Evolutionary conservation across 1,140 invertebrate species (phyloP), one percentile per base, ranked within the genome.

Genomic region (Drosophila subobscura): DNA sequence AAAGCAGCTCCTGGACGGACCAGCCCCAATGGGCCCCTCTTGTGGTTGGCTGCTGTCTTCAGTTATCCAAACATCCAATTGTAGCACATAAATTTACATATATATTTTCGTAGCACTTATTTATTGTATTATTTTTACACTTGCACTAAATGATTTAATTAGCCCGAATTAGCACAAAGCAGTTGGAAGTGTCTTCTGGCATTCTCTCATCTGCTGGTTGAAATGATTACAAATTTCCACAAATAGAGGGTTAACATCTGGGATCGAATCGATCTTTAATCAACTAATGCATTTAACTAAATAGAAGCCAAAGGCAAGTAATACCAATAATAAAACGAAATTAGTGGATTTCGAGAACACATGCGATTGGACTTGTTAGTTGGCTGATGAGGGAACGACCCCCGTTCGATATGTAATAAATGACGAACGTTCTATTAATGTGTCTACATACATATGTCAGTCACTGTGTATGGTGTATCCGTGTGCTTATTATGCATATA

Each of bases 361-460:
- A 70, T 56, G 64, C 42, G 50, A 47, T 29, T 64, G 60, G 60
- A 41, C 63, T 68, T 42, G 65, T 68, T 49, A 68, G 65, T 56
- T 68, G 49, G 33, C 44, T 14, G 64, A 56, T 56, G 66, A 44
- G 66, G 56, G 58, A 68, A 25, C 65, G 50, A 42, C 67, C 67
- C 67, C 68, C 58, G 46, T 73, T 68, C 65, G 71, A 58, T 83
- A 60, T 78, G 54, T 64, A 78, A 58, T 81, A 74, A 83, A 84
- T 81, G 61, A 64, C 70, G 59, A 61, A 71, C 70, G 55, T 61
- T 71, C 77, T 75, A 75, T 68, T 73, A 72, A 68, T 73, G 56
- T n/a, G 23, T 37, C 4, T 37, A 1, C 2, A 33, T 3, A 33
- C 29, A 10, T 37, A 37, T 37, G 33, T 27, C 5, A 27, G 4